Evolutionary conservation across 2,888 invertebrate genomes (phyloP), one percentile per base, ranked within the genome.

Genomic region (Tipula helvola): DNA sequence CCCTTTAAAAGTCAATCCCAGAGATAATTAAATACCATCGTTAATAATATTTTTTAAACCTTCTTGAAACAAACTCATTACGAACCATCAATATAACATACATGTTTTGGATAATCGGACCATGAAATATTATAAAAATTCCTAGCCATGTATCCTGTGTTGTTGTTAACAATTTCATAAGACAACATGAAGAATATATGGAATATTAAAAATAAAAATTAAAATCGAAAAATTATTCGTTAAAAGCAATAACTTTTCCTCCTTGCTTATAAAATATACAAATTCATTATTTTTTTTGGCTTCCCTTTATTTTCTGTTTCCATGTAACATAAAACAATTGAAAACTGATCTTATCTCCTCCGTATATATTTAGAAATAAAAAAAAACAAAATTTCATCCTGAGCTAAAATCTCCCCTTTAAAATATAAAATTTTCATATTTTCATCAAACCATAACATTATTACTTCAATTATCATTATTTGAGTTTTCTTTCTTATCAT

Each of bases 361-460:
- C 7, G 16, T 71, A 28, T 10, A 71, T 28, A n/a, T n/a, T n/a
- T n/a, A 10, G 10, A 71, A 18, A 39, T 10, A 10, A 28, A 71
- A n/a, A 47, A 47, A 2, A 47, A 47, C 13, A 71, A 28, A 28
- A 5, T 52, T 16, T 7, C 52, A 52, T 52, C 18, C 16, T 18
- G 5, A 52, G 52, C 5, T 16, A 52, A 52, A 71, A 71, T 28
- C 28, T 71, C 28, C 71, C 71, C 71, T 28, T 28, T 2, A 39
- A 39, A 39, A 39, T 39, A 52, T 3, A 52, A 52, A 71, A 28
- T 71, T 71, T 71, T 28, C 71, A 71, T 71, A 71, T 71, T 71
- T 71, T 71, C 71, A 71, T 71, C 71, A 71, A 71, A 71, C 71
- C 71, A 71, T 71, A 71, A 71, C 71, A 71, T 71, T 71, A 71